Base-by-base conservation (phyloP, 2,113 vertebrate species). In the Diphyllodes magnificus region DNA sequence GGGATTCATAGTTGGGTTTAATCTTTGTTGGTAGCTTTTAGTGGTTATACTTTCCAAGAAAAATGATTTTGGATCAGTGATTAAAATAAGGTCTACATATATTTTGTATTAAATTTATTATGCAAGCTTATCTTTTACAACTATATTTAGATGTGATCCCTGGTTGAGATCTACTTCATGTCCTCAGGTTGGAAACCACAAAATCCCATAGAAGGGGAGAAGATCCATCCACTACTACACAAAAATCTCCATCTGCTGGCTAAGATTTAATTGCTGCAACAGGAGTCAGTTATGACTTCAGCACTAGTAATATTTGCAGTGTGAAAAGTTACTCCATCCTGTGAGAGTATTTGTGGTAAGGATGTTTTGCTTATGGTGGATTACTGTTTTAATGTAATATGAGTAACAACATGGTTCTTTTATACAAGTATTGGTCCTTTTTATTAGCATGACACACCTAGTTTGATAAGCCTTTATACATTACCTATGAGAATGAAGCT, bases 181-280 rank as follows among this genome's bases (percentile, higher is more conserved):
- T 39, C 47, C 16, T 42, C 35, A 75, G 7, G 5, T 54, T 61
- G 50, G 25, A 91, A 88, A 61, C 0, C 15, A 50, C 9, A 79
- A 68, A 85, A 59, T 13, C 10, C 20, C 11, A 30, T 8, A 51
- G 9, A 57, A 4, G 1, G 11, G 2, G 3, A n/a, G 39, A 77
- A 78, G 47, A 19, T 70, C 10, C 1, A 0, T 33, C 33, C 10
- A 25, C 3, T 57, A 14, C 7, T 42, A 21, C 23, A 37, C 8
- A 83, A 31, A 28, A 53, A 33, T 9, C 0, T 4, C 2, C 15
- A 54, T 2, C 23, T 20, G 1, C 50, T 83, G 54, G 15, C 11
- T 72, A 37, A 77, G 50, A 49, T 69, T 65, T 61, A 42, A 23
- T 31, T 77, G 31, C 35, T 96, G 20, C 25, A 51, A 5, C 7